phyloP scores from a whole-genome alignment of 1,140 invertebrate species.

The Matsumurasca onukii region DNA sequence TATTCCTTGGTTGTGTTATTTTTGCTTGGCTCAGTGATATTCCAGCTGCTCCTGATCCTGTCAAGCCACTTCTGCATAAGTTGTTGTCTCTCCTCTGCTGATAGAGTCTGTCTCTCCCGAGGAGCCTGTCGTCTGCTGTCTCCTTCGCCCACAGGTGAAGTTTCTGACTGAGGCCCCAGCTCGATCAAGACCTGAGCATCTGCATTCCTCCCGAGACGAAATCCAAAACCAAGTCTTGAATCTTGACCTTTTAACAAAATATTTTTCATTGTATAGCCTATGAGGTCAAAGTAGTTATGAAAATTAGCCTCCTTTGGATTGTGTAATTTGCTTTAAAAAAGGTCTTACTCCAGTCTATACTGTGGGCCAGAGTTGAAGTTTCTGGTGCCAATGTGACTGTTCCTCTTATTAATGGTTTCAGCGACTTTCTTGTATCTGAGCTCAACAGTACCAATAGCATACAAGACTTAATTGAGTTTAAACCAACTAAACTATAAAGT shows the following conservation, averaged over 20 bases:
- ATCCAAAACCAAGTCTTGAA: constrained; percentile 72
- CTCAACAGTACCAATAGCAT: no score
- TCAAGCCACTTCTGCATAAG: neutral
- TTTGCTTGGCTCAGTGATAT: neutral
- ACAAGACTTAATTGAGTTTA: no score
- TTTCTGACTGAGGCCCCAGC: constrained; percentile 69
- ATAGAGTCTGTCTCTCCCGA: neutral
- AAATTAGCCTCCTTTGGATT: no score
- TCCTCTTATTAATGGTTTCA: no score
- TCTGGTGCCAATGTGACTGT: no score
- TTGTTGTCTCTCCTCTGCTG: neutral
- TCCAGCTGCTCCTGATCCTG: neutral
- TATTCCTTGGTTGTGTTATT: neutral
- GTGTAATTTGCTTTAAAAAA: no score
- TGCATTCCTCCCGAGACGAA: constrained; percentile 70
- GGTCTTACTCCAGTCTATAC: no score
- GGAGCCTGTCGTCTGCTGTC: neutral
- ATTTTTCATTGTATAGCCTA: no score
- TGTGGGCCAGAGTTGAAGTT: no score
- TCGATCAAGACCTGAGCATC: constrained; percentile 74
- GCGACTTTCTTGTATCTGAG: no score
- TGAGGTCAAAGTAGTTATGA: no score
- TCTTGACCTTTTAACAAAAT: constrained; percentile 63
- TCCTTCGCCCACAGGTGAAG: constrained; percentile 55
- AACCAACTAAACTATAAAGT: no score